Conservation (phyloP, 2,888 invertebrate genomes). For the Encarsia formosa region DNA sequence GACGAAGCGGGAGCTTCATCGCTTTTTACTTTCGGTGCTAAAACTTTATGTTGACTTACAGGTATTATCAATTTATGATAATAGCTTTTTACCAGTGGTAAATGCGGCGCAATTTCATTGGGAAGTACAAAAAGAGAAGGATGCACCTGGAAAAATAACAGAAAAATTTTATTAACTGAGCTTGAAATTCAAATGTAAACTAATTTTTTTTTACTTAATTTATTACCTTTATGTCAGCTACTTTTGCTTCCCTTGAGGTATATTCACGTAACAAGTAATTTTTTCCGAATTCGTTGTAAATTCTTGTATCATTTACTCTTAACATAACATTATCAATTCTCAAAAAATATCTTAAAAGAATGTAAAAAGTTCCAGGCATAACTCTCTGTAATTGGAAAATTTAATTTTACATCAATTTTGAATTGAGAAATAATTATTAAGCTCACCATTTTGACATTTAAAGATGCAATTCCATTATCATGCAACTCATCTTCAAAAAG, state of each 20-base stretch:
- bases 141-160: conserved; percentile 52
- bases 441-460: conserved; percentile 89
- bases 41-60: no score
- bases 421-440: neutral
- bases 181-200: neutral
- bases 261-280: conserved; percentile 79
- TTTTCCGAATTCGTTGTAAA: conserved; percentile 73
- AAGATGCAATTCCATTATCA: conserved; percentile 91
- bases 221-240: conserved; percentile 62
- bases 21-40: no score
- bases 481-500: conserved; percentile 98
- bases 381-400: conserved; percentile 69
- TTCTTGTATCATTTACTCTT: conserved; percentile 81
- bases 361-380: conserved; percentile 92
- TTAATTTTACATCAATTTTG: neutral
- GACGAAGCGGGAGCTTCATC: no score
- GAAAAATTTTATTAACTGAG: conserved; percentile 3
- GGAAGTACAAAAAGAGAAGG: conserved; percentile 63
- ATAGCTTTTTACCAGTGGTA: conserved; percentile 57
- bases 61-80: conserved; percentile 51
- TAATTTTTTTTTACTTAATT: conserved; percentile 1
- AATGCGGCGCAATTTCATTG: conserved; percentile 63
- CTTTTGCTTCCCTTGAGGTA: conserved; percentile 73
- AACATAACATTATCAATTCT: conserved; percentile 92
- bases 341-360: conserved; percentile 85